Base-by-base conservation (phyloP, 2,113 vertebrate genomes). In the Amblyornis subalaris region DNA sequence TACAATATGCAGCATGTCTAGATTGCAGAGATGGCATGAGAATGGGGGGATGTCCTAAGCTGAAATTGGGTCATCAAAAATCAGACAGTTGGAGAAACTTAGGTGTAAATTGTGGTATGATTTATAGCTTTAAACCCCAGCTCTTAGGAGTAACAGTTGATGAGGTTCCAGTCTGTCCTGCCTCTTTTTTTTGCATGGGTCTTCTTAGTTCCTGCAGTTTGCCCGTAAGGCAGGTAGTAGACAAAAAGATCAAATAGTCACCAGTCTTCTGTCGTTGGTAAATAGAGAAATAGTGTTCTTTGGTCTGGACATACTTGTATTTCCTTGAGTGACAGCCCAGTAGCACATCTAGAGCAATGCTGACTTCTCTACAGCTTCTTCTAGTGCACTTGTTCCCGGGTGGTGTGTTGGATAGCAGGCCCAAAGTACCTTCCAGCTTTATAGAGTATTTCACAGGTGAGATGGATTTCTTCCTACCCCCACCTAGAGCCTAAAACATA, bases 381-480 rank as follows among this genome's bases (percentile, higher is more conserved):
- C n/a, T 81, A 60, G 24, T 35, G 69, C 9, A 17, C 33, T 82
- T 71, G 1, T 60, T 91, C 22, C 55, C 61, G 35, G 40, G 25
- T 55, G 48, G 18, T 47, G 12, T 53, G 28, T n/a, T 82, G 45
- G 48, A n/a, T 48, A 64, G 10, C 33, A 42, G 50, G 14, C 69
- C 53, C 12, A 77, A 86, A 92, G 28, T 51, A 86, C 28, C 44
- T 92, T 80, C 17, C 10, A 83, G 33, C 35, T 83, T 72, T 64
- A 28, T n/a, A n/a, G n/a, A 44, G 13, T 73, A 28, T 70, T 72
- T 89, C 29, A 38, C 12, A 58, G 45, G 36, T 21, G 44, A 80
- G 50, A n/a, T 26, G 22, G n/a, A 45, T 77, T 95, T 91, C 47
- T 89, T 93, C 57, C 38, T 89, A 47, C 24, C 18, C 22, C 23